Evolutionary conservation across 2,113 vertebrate genomes (phyloP).

Genomic region (Hyla sarda): DNA sequence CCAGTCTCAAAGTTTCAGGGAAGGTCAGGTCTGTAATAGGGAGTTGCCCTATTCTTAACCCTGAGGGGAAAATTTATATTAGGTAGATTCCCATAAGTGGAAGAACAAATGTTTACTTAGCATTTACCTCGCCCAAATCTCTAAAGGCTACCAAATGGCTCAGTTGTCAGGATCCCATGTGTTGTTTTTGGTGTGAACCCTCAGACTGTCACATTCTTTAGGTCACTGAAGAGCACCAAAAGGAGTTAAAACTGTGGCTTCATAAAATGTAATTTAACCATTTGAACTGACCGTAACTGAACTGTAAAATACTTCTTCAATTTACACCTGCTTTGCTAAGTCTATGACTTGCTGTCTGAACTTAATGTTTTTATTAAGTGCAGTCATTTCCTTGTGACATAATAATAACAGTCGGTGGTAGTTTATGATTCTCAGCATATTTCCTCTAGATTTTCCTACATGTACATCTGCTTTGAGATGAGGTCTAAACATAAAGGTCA

Average conservation of each 20-base stretch:
- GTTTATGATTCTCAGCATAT: not conserved
- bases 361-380: conserved; percentile 24
- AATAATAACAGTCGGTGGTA: not conserved
- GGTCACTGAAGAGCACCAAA: not conserved
- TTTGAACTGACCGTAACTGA: not conserved
- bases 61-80: conserved; percentile 38
- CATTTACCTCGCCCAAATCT: conserved; percentile 14
- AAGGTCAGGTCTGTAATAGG: conserved; percentile 48
- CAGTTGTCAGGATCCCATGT: not conserved
- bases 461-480: not conserved
- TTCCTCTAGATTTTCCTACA: not conserved
- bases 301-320: conserved; percentile 6
- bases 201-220: not conserved
- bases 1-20: conserved; percentile 4
- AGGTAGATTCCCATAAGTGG: conserved; percentile 39
- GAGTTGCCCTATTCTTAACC: conserved; percentile 43
- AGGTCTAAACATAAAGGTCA: not conserved
- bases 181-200: not conserved
- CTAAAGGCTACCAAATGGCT: conserved; percentile 5
- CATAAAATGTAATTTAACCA: not conserved
- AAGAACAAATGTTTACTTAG: conserved; percentile 38
- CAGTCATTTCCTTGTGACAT: conserved; percentile 19
- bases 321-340: conserved; percentile 3
- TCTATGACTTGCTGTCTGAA: not conserved
- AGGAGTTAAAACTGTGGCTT: not conserved